These are phyloP conservation scores for Heliothis subflexa DNA, from an alignment of 1,140 invertebrate genomes.

Conservation along the genomic window DNA sequence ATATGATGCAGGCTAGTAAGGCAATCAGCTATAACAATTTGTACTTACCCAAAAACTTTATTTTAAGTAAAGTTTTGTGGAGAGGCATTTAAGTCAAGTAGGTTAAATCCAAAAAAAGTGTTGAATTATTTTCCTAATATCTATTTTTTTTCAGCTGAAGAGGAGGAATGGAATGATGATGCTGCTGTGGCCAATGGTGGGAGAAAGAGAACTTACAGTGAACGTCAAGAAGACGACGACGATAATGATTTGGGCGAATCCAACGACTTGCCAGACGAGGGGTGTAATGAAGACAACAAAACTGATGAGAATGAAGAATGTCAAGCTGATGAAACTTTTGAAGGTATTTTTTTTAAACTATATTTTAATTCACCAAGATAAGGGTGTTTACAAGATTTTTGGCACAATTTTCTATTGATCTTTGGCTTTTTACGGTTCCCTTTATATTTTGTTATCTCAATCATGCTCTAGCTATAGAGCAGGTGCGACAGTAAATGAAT, in stretches of 20 bases:
- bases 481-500: neutral
- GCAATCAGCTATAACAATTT: neutral
- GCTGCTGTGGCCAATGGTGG: constrained; percentile 50
- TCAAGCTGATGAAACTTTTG: constrained; percentile 43
- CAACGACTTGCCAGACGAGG: constrained; percentile 55
- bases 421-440: no score
- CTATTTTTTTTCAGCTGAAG: constrained; percentile 69
- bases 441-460: neutral
- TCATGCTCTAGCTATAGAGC: neutral
- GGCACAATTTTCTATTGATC: no score
- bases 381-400: neutral
- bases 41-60: neutral
- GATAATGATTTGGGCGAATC: constrained; percentile 55
- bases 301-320: constrained; percentile 54
- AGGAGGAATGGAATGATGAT: constrained; percentile 76
- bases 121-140: neutral
- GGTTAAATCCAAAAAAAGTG: neutral
- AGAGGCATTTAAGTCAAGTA: neutral
- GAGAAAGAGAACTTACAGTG: constrained; percentile 42
- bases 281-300: constrained; percentile 55
- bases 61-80: no score
- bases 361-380: neutral
- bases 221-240: constrained; percentile 43
- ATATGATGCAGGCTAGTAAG: neutral
- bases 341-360: constrained; percentile 45